These are phyloP conservation scores for Drosophila rhopaloa DNA, from an alignment of 1,140 invertebrate species.

Conservation along the genomic window DNA sequence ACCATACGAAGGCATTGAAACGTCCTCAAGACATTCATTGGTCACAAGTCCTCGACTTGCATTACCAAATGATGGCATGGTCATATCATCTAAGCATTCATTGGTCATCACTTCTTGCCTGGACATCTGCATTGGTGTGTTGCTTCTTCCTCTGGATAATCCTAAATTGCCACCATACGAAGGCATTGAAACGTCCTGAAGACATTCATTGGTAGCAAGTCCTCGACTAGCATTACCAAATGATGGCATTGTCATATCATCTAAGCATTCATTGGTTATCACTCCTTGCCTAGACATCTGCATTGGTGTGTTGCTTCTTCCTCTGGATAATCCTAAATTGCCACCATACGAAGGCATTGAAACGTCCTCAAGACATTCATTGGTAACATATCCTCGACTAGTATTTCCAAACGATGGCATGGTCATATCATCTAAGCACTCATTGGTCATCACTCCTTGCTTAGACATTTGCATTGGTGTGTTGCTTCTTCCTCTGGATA, in stretches of 20 bases:
- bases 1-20: no score
- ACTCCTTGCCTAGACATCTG: neutral
- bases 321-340: neutral
- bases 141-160: neutral
- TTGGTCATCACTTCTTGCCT: neutral
- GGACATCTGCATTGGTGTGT: neutral
- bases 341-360: slow-evolving; percentile 1
- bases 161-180: neutral
- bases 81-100: no score
- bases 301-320: neutral
- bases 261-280: slow-evolving; percentile 4
- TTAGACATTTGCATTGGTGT: neutral
- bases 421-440: slow-evolving; percentile 1
- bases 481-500: neutral
- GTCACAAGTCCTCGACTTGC: no score
- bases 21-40: no score
- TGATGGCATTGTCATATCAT: slow-evolving; percentile 18
- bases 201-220: neutral
- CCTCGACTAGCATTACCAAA: neutral
- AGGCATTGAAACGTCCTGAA: slow-evolving; percentile 2
- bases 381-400: neutral
- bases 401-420: slow-evolving; percentile 3
- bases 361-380: neutral
- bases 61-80: no score
- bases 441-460: neutral